Conservation (phyloP, 2,113 vertebrate species). For the Muntiacus reevesi region DNA sequence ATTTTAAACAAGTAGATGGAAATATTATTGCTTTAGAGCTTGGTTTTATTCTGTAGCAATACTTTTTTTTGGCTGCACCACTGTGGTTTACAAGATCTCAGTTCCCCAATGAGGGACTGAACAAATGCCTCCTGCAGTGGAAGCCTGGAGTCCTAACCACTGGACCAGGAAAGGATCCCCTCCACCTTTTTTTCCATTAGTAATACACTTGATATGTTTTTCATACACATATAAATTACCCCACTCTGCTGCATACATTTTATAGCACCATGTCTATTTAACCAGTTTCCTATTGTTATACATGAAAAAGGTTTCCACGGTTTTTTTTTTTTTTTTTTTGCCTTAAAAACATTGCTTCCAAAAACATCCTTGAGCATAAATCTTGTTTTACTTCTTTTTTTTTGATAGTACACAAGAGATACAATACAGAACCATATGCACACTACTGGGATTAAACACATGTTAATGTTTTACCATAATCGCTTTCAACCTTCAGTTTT, state of each 20-base stretch:
- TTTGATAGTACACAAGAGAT: background rate
- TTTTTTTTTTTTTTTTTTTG: background rate
- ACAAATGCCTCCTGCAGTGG: background rate
- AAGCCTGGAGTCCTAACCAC: background rate
- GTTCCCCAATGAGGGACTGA: background rate
- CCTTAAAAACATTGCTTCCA: background rate
- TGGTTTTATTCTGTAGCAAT: background rate
- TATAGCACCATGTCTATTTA: background rate
- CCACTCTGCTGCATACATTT: background rate
- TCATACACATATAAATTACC: background rate
- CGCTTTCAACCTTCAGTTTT: background rate
- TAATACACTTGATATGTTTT: background rate
- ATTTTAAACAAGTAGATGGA: background rate
- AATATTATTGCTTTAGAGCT: background rate
- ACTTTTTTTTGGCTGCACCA: background rate
- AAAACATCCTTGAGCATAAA: background rate
- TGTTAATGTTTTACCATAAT: slow-evolving; percentile 7
- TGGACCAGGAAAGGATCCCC: background rate
- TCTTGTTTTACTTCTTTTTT: background rate
- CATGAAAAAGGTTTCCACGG: background rate
- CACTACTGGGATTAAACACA: background rate
- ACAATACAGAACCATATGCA: background rate
- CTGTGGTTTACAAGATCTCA: background rate
- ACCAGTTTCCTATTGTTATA: background rate
- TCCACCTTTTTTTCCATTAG: background rate